Evolutionary conservation across 2,113 vertebrate species (phyloP).

Genomic region (Antechinus stuartii): DNA sequence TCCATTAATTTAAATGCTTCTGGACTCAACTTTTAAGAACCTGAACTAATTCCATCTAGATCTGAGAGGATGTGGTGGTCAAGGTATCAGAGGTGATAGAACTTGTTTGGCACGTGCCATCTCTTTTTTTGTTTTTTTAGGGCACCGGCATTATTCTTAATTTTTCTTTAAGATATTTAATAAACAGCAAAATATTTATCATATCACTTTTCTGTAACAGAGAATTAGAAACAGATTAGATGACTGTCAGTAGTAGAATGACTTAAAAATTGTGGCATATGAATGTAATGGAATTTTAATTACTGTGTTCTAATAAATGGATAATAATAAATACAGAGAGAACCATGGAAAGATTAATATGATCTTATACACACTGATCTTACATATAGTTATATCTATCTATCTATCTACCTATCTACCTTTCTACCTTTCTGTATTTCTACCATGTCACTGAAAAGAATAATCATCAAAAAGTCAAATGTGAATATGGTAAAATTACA

Average conservation of each 20-base stretch:
- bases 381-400: no score
- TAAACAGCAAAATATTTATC: neutral
- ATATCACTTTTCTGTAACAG: no score
- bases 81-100: neutral
- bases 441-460: neutral
- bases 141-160: neutral
- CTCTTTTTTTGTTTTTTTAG: no score
- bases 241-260: no score
- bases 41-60: no score
- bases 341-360: neutral
- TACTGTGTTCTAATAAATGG: no score
- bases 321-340: neutral
- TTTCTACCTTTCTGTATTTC: no score
- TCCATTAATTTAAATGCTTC: neutral
- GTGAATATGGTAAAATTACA: no score
- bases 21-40: neutral
- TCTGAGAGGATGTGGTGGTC: neutral
- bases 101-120: no score
- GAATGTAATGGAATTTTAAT: no score
- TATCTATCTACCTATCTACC: no score
- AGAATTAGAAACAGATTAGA: neutral
- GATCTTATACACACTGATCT: neutral
- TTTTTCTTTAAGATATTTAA: neutral
- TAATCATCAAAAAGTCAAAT: neutral
- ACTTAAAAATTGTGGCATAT: no score